phyloP scores from a whole-genome alignment of 2,888 invertebrate genomes.

The Germaria angustata region DNA sequence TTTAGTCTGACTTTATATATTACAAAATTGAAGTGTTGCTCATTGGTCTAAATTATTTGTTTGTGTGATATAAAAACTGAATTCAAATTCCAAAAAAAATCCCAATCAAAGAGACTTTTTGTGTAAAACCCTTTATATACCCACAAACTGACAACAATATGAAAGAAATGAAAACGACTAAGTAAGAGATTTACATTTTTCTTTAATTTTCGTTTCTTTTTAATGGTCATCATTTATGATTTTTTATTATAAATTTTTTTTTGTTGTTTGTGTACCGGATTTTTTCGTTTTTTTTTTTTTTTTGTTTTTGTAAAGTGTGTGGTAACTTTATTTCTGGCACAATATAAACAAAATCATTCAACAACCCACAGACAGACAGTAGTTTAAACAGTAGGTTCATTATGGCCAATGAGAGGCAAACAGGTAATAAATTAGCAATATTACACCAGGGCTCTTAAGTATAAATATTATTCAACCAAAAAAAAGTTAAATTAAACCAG shows the following conservation, averaged over 20 bases:
- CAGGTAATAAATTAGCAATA: slow-evolving; percentile 63
- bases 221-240: slow-evolving; percentile 40
- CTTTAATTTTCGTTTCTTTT: slow-evolving; percentile 17
- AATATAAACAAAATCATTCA: background rate
- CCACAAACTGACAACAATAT: no score
- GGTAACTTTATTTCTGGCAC: slow-evolving; percentile 37
- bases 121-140: no score
- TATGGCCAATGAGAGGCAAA: slow-evolving; percentile 48
- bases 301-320: slow-evolving; percentile 34
- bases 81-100: no score
- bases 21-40: no score
- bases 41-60: no score
- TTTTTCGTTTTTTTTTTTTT: no score
- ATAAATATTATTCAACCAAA: slow-evolving; percentile 5
- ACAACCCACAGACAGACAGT: slow-evolving; percentile 40
- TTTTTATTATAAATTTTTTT: slow-evolving; percentile 9
- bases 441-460: slow-evolving; percentile 33
- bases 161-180: background rate
- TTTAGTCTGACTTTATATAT: no score
- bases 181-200: slow-evolving; percentile 17
- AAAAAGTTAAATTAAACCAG: background rate
- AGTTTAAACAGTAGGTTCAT: slow-evolving; percentile 65
- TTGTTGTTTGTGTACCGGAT: background rate
- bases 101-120: no score
- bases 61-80: no score